Conservation (phyloP, 2,888 invertebrate genomes). For the Conistra vaccinii region DNA sequence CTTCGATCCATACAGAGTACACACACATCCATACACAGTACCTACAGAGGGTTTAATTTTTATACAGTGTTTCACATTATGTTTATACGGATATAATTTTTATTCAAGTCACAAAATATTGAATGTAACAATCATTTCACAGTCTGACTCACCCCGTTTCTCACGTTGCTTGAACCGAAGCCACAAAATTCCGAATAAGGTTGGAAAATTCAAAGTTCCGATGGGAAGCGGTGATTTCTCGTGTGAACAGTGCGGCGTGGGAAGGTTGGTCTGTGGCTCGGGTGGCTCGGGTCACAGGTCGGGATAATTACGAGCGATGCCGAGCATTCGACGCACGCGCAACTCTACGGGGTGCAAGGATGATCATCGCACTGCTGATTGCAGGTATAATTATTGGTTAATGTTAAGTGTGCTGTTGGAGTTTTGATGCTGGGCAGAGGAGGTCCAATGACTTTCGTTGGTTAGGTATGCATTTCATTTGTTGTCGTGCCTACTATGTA, state of each 20-base stretch:
- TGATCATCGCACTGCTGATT: conserved; percentile 23
- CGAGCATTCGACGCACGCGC: conserved; percentile 73
- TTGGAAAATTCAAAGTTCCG: conserved; percentile 75
- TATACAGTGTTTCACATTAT: not conserved
- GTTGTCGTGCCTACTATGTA: too few species aligned
- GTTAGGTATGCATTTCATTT: too few species aligned
- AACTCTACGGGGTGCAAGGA: conserved; percentile 65
- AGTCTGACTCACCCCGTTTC: conserved; percentile 45
- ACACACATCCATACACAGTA: too few species aligned
- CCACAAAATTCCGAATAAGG: conserved; percentile 59
- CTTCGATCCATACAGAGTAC: too few species aligned
- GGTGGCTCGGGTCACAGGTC: conserved; percentile 84
- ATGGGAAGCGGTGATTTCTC: conserved; percentile 87
- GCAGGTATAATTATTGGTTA: conserved; percentile 25
- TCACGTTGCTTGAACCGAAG: conserved; percentile 46
- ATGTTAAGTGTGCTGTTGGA: not conserved
- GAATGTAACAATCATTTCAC: conserved; percentile 3
- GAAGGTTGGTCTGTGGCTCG: conserved; percentile 69
- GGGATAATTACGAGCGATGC: conserved; percentile 83
- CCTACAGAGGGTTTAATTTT: not conserved
- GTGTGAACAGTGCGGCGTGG: conserved; percentile 87
- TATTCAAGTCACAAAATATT: not conserved
- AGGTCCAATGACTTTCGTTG: not conserved
- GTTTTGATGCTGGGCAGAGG: not conserved
- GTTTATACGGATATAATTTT: not conserved